Conservation (phyloP, 35 echinoderm and acorn worm species). For the Ophioderma brevispina region DNA sequence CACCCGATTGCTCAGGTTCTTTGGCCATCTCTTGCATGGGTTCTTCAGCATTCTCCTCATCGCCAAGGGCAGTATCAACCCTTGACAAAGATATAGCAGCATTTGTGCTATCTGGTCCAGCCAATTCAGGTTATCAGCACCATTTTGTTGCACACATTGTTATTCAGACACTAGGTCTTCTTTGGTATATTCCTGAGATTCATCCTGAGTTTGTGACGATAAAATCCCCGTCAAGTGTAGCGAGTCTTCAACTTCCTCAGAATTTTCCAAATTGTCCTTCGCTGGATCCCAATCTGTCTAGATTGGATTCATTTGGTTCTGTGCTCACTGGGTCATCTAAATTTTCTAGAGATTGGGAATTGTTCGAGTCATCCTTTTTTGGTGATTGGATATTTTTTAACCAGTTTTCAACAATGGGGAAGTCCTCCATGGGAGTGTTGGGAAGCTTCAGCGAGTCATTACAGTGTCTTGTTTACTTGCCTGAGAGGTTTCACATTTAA, state of each 20-base stretch:
- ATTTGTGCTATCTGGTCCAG: no score
- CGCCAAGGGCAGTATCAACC: no score
- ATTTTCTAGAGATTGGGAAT: neutral
- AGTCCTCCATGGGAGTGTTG: neutral
- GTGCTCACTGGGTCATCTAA: neutral
- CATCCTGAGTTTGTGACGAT: neutral
- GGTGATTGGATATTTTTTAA: neutral
- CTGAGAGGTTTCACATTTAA: neutral
- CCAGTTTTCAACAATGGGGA: neutral
- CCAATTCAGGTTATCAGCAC: no score
- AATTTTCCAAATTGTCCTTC: neutral
- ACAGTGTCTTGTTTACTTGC: neutral
- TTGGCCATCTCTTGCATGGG: no score
- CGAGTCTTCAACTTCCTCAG: neutral
- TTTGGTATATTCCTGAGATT: neutral
- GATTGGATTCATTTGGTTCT: neutral
- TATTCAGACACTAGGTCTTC: neutral
- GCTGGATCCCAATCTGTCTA: neutral
- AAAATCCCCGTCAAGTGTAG: neutral
- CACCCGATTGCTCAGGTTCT: no score
- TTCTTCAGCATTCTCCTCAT: no score
- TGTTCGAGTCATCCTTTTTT: neutral
- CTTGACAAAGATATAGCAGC: no score
- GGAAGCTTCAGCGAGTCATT: neutral
- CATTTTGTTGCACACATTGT: neutral